A percentile compares a stretch with the other conserved stretches of the same genome.
These are phyloP conservation scores for Spodoptera picta DNA, from an alignment of 2,888 invertebrate genomes.

Conservation along the genomic window DNA sequence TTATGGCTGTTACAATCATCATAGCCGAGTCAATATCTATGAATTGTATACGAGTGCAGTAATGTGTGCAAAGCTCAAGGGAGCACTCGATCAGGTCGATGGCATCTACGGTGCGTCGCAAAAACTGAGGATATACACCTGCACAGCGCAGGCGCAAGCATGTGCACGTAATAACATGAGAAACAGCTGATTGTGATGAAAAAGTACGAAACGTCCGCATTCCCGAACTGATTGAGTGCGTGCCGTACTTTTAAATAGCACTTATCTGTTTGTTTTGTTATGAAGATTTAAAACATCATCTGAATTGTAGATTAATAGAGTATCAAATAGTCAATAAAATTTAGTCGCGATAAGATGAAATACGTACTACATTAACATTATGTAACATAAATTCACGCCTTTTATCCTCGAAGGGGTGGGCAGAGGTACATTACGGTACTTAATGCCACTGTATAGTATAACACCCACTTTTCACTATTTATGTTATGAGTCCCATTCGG, in stretches of 20 bases:
- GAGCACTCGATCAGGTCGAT: constrained; percentile 35
- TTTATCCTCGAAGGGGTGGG: too few relatives aligned
- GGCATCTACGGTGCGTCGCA: constrained; percentile 31
- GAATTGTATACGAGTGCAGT: neutral
- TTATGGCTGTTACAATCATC: too few relatives aligned
- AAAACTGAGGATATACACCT: constrained; percentile 51
- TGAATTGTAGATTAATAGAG: neutral
- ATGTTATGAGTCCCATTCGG: too few relatives aligned
- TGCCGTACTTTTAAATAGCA: constrained; percentile 24
- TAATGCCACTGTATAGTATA: too few relatives aligned
- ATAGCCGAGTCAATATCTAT: neutral
- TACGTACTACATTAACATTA: neutral
- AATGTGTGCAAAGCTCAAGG: constrained; percentile 13
- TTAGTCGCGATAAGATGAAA: too few relatives aligned
- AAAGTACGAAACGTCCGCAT: constrained; percentile 51
- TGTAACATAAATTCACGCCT: too few relatives aligned
- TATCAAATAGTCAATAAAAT: neutral
- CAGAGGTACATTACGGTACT: too few relatives aligned
- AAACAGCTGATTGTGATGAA: constrained; percentile 40
- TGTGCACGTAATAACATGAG: constrained; percentile 43
- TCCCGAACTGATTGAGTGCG: constrained; percentile 38
- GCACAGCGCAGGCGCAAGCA: constrained; percentile 15
- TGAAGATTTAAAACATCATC: constrained; percentile 17
- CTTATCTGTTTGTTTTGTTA: constrained; percentile 10
- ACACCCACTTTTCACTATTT: too few relatives aligned